phyloP scores from a whole-genome alignment of 2,797 vertebrate species.

The Sarcoramphus papa region DNA sequence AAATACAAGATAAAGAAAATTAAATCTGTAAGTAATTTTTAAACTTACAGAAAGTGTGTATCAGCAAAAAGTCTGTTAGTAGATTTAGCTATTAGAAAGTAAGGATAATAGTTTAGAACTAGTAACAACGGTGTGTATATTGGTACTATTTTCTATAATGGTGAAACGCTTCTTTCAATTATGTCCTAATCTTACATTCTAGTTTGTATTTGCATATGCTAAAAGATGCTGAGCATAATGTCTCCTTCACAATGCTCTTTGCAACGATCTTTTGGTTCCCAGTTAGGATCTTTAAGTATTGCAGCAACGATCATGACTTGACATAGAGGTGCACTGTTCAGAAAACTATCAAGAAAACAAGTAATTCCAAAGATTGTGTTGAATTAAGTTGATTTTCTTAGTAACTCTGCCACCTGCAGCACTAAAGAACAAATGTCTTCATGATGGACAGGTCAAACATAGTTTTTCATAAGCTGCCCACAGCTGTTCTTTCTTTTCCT shows the following conservation, averaged over 20 bases:
- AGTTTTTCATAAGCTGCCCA: slow-evolving; percentile 46
- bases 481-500: slow-evolving; percentile 58
- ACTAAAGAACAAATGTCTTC: slow-evolving; percentile 48
- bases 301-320: neutral
- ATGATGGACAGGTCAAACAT: slow-evolving; percentile 57
- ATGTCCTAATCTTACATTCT: neutral
- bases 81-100: neutral
- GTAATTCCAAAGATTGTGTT: neutral
- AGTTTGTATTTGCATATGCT: slow-evolving; percentile 24
- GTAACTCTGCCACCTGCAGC: slow-evolving; percentile 58
- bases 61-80: neutral
- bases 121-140: neutral
- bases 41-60: neutral
- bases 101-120: neutral
- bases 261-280: neutral
- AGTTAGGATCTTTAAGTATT: slow-evolving; percentile 5
- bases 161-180: neutral
- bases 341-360: slow-evolving; percentile 24
- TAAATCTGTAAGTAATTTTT: neutral
- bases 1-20: neutral
- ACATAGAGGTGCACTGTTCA: slow-evolving; percentile 37
- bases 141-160: neutral
- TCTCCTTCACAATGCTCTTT: slow-evolving; percentile 6
- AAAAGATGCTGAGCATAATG: neutral
- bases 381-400: slow-evolving; percentile 52